These are phyloP conservation scores for Geococcyx californianus DNA, from an alignment of 2,113 vertebrate species.

Conservation along the genomic window DNA sequence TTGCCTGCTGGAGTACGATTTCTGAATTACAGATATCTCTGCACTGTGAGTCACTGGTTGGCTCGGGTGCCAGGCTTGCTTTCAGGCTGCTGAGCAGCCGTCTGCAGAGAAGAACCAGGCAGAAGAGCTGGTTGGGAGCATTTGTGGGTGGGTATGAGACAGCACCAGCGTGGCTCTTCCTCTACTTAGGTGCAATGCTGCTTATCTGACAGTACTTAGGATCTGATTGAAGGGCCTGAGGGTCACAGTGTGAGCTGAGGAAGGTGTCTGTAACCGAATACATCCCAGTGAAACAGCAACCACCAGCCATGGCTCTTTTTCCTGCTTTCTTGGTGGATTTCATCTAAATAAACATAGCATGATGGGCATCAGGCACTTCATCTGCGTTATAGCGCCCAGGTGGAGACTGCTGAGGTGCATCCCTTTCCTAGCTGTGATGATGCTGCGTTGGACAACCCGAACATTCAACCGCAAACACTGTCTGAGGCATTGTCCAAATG, in stretches of 20 bases:
- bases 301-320: accelerated
- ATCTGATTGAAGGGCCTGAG: accelerated
- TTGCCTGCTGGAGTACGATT: accelerated
- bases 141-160: accelerated
- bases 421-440: no score
- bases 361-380: not conserved
- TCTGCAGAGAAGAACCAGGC: not conserved
- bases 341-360: accelerated
- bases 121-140: accelerated
- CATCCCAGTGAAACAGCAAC: accelerated
- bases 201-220: accelerated
- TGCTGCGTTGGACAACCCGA: no score
- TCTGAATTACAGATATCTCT: accelerated
- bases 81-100: accelerated
- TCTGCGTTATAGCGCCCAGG: accelerated
- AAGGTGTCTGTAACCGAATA: not conserved
- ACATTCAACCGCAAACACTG: no score
- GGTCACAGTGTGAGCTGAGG: accelerated
- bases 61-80: accelerated
- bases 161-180: accelerated
- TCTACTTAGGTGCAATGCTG: accelerated
- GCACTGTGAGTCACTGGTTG: not conserved
- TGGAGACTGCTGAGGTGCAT: not conserved
- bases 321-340: not conserved
- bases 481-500: no score